These are phyloP conservation scores for Cremastinae sp. DNA, from an alignment of 2,888 invertebrate genomes.

Conservation along the genomic window DNA sequence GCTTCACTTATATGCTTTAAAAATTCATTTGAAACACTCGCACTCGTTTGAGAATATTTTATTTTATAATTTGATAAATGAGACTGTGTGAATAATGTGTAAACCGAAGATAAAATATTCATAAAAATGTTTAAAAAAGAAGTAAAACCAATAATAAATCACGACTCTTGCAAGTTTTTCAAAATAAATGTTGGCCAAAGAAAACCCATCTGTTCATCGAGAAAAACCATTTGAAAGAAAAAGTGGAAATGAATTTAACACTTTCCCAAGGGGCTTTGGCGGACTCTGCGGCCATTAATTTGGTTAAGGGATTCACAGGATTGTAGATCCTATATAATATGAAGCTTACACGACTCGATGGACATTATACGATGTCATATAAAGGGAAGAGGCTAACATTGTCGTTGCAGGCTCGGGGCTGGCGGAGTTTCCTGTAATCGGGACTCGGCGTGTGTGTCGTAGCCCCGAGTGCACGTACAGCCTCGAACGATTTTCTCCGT, in stretches of 20 bases:
- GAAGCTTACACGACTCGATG: slow-evolving; percentile 52
- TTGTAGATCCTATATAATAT: slow-evolving; percentile 28
- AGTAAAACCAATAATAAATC: too few species aligned
- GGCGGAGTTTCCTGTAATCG: slow-evolving; percentile 52
- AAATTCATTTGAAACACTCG: too few species aligned
- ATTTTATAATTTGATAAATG: too few species aligned
- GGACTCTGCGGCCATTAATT: slow-evolving; percentile 24
- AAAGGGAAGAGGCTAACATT: slow-evolving; percentile 8
- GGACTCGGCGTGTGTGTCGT: slow-evolving; percentile 14
- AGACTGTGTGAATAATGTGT: too few species aligned
- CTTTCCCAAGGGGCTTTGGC: slow-evolving; percentile 1
- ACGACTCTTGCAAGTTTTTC: not conserved
- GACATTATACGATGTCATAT: slow-evolving; percentile 47
- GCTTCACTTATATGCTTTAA: too few species aligned
- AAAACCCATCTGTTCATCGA: not conserved
- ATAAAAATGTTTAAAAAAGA: too few species aligned
- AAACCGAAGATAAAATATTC: too few species aligned
- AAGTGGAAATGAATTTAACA: slow-evolving; percentile 3
- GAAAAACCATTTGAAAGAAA: not conserved
- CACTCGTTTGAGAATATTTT: too few species aligned
- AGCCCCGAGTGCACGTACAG: slow-evolving; percentile 1
- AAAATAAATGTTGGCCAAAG: not conserved
- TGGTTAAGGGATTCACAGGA: slow-evolving; percentile 38
- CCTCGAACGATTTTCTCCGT: slow-evolving; percentile 5
- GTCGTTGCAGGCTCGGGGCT: slow-evolving; percentile 33